phyloP scores from a whole-genome alignment of 2,113 vertebrate genomes.

The Daboia siamensis region DNA sequence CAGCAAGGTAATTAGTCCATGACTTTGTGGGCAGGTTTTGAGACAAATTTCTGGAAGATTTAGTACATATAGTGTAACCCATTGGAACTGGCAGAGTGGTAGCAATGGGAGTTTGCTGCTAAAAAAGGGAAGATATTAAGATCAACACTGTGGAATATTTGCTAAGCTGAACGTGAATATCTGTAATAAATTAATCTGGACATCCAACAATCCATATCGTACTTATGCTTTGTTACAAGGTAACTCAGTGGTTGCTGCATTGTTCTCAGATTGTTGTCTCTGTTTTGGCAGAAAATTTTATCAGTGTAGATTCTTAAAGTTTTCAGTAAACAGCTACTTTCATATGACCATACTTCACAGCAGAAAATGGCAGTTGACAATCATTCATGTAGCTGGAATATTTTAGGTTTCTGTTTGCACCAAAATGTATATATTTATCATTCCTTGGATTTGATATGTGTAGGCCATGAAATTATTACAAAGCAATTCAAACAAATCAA shows the following conservation, averaged over 20 bases:
- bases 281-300: constrained; percentile 5
- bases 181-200: constrained; percentile 5
- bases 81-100: not conserved
- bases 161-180: constrained; percentile 3
- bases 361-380: not conserved
- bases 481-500: not conserved
- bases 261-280: not conserved
- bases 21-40: not conserved
- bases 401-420: not conserved
- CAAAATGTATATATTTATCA: too few relatives aligned
- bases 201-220: constrained; percentile 11
- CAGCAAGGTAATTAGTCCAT: not conserved
- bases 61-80: not conserved
- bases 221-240: not conserved
- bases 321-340: not conserved
- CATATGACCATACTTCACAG: not conserved
- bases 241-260: constrained; percentile 6
- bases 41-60: not conserved
- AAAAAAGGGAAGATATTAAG: not conserved
- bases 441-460: too few relatives aligned
- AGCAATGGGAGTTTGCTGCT: not conserved
- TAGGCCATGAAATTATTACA: too few relatives aligned
- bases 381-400: not conserved
- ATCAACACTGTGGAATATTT: not conserved
- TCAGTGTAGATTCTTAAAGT: not conserved